Conservation (phyloP, 2,888 invertebrate genomes). For the Eucera pruinosa region DNA sequence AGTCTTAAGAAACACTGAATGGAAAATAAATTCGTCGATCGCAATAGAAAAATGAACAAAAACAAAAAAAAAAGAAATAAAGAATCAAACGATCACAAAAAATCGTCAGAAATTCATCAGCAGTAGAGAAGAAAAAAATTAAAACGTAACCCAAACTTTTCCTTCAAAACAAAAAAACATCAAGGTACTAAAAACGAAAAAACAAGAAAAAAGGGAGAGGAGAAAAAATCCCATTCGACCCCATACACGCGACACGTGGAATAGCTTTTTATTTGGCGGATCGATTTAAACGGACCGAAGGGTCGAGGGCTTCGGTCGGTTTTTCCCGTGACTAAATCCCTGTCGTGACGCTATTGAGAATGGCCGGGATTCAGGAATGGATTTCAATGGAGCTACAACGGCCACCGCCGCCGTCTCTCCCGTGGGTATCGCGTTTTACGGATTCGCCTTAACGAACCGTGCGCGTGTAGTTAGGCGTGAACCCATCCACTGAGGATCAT, state of each 20-base stretch:
- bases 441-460: conserved; percentile 61
- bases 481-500: conserved; percentile 37
- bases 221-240: conserved; percentile 14
- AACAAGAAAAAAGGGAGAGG: not conserved
- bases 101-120: too few relatives aligned
- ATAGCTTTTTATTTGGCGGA: conserved; percentile 40
- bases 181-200: too few relatives aligned
- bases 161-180: not conserved
- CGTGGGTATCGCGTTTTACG: conserved; percentile 53
- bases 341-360: conserved; percentile 52
- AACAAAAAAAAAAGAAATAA: too few relatives aligned
- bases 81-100: too few relatives aligned
- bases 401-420: conserved; percentile 32
- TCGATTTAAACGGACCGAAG: conserved; percentile 44
- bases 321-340: conserved; percentile 48
- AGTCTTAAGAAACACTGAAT: too few relatives aligned
- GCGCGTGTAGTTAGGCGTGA: conserved; percentile 49
- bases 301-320: conserved; percentile 42
- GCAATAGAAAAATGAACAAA: too few relatives aligned
- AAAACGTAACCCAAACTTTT: not conserved
- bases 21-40: too few relatives aligned
- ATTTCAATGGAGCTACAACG: conserved; percentile 57
- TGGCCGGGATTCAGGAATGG: conserved; percentile 48
- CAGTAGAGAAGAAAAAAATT: not conserved
- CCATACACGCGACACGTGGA: conserved; percentile 30